Evolutionary conservation across 2,113 vertebrate species (phyloP).

Genomic region (Catharus minimus): DNA sequence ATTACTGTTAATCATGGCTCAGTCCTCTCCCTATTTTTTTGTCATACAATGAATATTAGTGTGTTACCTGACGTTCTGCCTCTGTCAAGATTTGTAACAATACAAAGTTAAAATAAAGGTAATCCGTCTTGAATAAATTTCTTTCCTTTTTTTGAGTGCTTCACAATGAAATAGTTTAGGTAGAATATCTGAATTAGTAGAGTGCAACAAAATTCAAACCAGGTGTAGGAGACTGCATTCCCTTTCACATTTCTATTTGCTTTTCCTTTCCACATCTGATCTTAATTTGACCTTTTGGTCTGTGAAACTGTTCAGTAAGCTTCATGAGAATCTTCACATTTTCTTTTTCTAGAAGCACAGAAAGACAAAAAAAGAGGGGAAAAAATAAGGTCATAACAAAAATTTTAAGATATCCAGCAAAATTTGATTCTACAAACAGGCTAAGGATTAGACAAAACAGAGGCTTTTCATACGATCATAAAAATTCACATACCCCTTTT

Average conservation of each 20-base stretch:
- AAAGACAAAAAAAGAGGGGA: neutral
- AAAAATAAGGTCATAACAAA: neutral
- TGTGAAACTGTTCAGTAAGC: neutral
- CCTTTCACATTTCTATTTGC: neutral
- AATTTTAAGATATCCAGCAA: neutral
- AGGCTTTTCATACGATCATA: neutral
- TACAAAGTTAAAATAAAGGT: neutral
- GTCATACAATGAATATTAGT: neutral
- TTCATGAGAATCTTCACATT: neutral
- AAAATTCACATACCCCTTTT: neutral
- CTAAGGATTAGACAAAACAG: neutral
- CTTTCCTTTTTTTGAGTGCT: neutral
- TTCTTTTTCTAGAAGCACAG: neutral
- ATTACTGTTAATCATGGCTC: neutral
- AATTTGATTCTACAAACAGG: neutral
- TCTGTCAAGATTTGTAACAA: neutral
- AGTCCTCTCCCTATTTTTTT: neutral
- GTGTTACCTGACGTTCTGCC: neutral
- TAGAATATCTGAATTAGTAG: neutral
- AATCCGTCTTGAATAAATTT: neutral
- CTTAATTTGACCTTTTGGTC: neutral
- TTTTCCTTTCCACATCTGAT: conserved; percentile 21
- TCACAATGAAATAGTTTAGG: neutral
- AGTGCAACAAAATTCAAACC: conserved; percentile 38
- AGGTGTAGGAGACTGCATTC: neutral